Evolutionary conservation across 2,888 invertebrate genomes (phyloP).

Genomic region (Protula sp.): DNA sequence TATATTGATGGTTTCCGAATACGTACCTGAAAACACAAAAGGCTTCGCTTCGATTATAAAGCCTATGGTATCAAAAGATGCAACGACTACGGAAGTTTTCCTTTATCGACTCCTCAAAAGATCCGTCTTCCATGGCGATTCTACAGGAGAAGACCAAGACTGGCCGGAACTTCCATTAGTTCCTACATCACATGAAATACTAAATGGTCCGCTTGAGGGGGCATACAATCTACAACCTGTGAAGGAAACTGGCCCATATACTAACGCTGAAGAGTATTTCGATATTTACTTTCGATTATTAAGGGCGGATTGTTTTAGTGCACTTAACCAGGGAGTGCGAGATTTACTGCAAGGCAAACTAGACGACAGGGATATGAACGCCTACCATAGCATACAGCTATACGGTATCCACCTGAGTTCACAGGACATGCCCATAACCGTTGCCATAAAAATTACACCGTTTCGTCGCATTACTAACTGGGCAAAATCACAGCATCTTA

Average conservation of each 20-base stretch:
- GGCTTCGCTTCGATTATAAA: not conserved
- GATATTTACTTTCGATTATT: slow-evolving; percentile 18
- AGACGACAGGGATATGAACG: slow-evolving; percentile 19
- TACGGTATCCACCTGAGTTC: slow-evolving; percentile 3
- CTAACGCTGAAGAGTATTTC: slow-evolving; percentile 10
- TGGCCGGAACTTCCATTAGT: slow-evolving; percentile 16
- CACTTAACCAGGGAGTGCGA: slow-evolving; percentile 6
- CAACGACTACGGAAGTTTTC: slow-evolving; percentile 52
- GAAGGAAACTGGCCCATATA: slow-evolving; percentile 6
- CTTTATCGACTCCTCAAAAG: slow-evolving; percentile 7
- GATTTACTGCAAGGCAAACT: slow-evolving; percentile 10
- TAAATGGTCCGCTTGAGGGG: not conserved
- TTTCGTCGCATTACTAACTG: slow-evolving; percentile 11
- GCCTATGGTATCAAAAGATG: slow-evolving; percentile 53
- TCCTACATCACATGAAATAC: slow-evolving; percentile 9
- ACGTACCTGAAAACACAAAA: not conserved
- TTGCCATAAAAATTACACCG: slow-evolving; percentile 11
- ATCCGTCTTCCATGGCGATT: not conserved
- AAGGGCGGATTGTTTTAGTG: slow-evolving; percentile 18
- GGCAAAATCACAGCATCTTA: slow-evolving; percentile 10
- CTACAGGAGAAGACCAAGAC: slow-evolving; percentile 4
- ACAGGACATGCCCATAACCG: slow-evolving; percentile 2
- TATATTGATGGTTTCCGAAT: not conserved
- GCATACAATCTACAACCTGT: not conserved
- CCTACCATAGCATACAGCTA: slow-evolving; percentile 10